Percentiles rank a stretch among this genome's conserved stretches.
These are phyloP conservation scores for Lepidothrix coronata DNA, from an alignment of 2,113 vertebrate genomes.

Conservation along the genomic window DNA sequence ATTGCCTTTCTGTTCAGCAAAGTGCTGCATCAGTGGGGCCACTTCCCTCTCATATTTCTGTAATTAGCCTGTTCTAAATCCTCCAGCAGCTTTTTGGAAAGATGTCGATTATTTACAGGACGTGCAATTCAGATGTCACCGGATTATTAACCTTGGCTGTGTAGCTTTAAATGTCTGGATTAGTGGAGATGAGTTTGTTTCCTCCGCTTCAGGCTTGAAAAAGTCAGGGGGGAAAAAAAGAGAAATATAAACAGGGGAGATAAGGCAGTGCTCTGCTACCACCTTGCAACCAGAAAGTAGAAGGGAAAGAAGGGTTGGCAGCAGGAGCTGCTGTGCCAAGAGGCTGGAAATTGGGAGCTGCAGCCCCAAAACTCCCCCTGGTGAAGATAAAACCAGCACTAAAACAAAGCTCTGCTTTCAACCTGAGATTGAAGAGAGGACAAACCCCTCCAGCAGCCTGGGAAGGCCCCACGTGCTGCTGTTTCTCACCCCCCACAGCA, in stretches of 20 bases:
- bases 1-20: not conserved
- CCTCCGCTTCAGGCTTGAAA: not conserved
- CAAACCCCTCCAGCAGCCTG: not conserved
- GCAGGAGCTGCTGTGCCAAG: not conserved
- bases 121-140: slow-evolving; percentile 31
- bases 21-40: not conserved
- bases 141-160: slow-evolving; percentile 47
- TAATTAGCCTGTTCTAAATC: slow-evolving; percentile 5
- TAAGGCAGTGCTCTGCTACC: not conserved
- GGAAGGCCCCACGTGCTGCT: not conserved
- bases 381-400: not conserved
- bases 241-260: not conserved
- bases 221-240: not conserved
- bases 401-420: not conserved
- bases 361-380: not conserved
- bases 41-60: not conserved
- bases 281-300: not conserved
- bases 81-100: not conserved
- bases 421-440: not conserved
- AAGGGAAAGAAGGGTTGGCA: not conserved
- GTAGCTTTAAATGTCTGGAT: slow-evolving; percentile 7
- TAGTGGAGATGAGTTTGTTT: not conserved
- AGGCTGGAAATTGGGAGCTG: not conserved
- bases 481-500: not conserved
- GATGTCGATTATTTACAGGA: slow-evolving; percentile 43